Evolutionary conservation across 2,797 vertebrate genomes (phyloP).

Genomic region (Yasuhikotakia modesta): DNA sequence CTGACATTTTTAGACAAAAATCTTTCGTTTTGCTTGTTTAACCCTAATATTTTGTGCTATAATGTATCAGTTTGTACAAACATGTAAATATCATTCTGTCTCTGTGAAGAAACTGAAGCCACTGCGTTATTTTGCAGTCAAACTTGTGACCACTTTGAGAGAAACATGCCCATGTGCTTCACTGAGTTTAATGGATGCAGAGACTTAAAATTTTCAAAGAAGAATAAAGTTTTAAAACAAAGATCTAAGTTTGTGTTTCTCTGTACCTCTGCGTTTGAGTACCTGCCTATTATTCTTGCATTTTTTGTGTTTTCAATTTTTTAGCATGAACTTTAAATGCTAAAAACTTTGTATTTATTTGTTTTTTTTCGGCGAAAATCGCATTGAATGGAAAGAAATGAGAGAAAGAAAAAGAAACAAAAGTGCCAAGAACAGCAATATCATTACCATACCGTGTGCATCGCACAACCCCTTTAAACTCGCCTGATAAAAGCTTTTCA

Average conservation of each 20-base stretch:
- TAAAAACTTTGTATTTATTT: too few species aligned
- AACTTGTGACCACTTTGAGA: neutral
- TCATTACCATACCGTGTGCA: neutral
- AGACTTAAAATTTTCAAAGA: neutral
- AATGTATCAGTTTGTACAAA: slow-evolving; percentile 1
- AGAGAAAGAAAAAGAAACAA: neutral
- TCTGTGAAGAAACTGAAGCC: neutral
- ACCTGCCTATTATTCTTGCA: too few species aligned
- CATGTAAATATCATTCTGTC: slow-evolving; percentile 33
- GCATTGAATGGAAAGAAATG: too few species aligned
- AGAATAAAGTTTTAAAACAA: slow-evolving; percentile 7
- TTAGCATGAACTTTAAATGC: too few species aligned
- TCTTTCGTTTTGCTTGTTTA: slow-evolving; percentile 3
- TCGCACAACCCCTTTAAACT: neutral
- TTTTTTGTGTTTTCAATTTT: too few species aligned
- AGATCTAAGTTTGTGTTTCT: too few species aligned
- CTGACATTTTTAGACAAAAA: neutral
- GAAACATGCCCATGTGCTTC: neutral
- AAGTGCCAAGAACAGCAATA: neutral
- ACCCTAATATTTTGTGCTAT: slow-evolving; percentile 13
- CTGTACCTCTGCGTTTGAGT: too few species aligned
- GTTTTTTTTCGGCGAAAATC: too few species aligned
- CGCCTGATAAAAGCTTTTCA: neutral
- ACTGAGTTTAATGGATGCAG: slow-evolving; percentile 1
- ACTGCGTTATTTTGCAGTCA: neutral